phyloP scores from a whole-genome alignment of 2,797 vertebrate genomes.

The Pachyuromys duprasi region DNA sequence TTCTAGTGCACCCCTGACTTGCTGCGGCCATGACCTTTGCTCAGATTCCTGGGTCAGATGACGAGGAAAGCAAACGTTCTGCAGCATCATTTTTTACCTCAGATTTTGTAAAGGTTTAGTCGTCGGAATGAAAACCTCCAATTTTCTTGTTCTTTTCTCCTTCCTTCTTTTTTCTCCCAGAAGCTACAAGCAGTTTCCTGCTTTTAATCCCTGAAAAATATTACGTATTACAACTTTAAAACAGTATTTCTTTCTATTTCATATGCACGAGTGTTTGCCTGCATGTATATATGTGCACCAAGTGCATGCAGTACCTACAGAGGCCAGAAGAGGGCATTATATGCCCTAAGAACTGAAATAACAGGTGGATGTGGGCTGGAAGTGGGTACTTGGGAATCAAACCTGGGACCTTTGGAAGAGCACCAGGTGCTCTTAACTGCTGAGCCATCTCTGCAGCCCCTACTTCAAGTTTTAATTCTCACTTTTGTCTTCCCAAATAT shows the following conservation, averaged over 20 bases:
- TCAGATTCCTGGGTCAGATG: background rate
- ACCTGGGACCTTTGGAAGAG: background rate
- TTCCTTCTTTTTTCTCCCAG: background rate
- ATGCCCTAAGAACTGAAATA: background rate
- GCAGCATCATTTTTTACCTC: background rate
- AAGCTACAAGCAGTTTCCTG: background rate
- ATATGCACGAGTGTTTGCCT: background rate
- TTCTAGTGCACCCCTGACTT: background rate
- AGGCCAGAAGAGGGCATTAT: background rate
- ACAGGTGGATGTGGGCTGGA: background rate
- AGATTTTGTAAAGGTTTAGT: background rate
- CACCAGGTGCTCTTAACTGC: background rate
- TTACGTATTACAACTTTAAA: background rate
- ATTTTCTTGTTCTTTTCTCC: slow-evolving; percentile 28
- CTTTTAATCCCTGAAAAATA: background rate
- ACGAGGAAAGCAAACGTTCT: slow-evolving; percentile 26
- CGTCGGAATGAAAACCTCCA: background rate
- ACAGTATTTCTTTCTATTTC: background rate
- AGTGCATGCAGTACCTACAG: background rate
- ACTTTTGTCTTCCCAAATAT: slow-evolving; percentile 25
- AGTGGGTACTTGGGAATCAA: background rate
- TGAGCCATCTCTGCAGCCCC: background rate
- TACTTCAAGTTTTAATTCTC: background rate
- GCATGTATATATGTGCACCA: background rate
- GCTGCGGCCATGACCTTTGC: background rate